These are phyloP conservation scores for Phainopepla nitens DNA, from an alignment of 2,113 vertebrate genomes.

Conservation along the genomic window DNA sequence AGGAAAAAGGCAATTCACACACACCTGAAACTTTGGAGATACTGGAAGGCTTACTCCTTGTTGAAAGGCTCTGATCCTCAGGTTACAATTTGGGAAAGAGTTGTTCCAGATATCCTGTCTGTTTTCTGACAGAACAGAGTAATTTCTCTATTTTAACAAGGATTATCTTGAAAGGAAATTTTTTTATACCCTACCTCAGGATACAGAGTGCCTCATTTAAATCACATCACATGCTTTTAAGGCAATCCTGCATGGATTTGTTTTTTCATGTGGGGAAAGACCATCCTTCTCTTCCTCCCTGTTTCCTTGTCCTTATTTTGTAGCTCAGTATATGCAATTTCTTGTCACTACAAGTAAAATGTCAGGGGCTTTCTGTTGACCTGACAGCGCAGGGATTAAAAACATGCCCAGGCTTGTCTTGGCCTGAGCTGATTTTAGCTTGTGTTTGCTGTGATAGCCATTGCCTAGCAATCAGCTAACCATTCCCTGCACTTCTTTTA, in stretches of 20 bases:
- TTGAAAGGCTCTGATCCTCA: background rate
- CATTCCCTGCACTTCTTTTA: background rate
- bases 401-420: background rate
- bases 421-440: background rate
- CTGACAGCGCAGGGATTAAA: background rate
- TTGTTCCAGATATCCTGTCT: background rate
- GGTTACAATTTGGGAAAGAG: background rate
- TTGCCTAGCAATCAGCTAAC: background rate
- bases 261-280: background rate
- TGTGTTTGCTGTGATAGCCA: background rate
- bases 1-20: background rate
- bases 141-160: background rate
- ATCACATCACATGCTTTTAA: background rate
- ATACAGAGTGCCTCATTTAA: background rate
- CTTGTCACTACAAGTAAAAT: background rate
- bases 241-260: background rate
- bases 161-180: background rate
- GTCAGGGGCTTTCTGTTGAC: background rate
- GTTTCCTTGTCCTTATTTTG: background rate
- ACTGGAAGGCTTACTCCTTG: fast-evolving
- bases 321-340: background rate
- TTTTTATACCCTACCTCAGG: background rate
- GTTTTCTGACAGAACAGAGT: background rate
- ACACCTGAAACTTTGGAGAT: background rate
- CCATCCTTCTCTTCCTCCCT: background rate